phyloP scores from a whole-genome alignment of 1,140 invertebrate species.

The silkworm (Bombyx mori) region ASM3026992v2 NC_085107.1:14825001-14825500 shows the following conservation, averaged over 20 bases:
- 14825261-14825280: conserved; percentile 7
- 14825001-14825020: no score
- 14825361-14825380: conserved; percentile 19
- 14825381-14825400: conserved; percentile 21
- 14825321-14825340: background rate
- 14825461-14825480: conserved; percentile 23
- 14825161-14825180: no score
- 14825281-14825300: conserved; percentile 9
- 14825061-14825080: background rate
- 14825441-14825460: conserved; percentile 19
- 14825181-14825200: no score
- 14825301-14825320: background rate
- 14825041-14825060: conserved; percentile 29
- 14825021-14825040: no score
- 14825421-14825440: conserved; percentile 23
- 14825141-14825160: no score
- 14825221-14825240: conserved; percentile 32
- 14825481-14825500: background rate
- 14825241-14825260: conserved; percentile 15
- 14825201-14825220: conserved; percentile 32
- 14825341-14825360: background rate
- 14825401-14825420: conserved; percentile 24
- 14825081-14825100: no score
- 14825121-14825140: no score
- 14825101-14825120: no score